Evolutionary conservation across 2,888 invertebrate species (phyloP).

Genomic region (Drosophila buzzatii): DNA sequence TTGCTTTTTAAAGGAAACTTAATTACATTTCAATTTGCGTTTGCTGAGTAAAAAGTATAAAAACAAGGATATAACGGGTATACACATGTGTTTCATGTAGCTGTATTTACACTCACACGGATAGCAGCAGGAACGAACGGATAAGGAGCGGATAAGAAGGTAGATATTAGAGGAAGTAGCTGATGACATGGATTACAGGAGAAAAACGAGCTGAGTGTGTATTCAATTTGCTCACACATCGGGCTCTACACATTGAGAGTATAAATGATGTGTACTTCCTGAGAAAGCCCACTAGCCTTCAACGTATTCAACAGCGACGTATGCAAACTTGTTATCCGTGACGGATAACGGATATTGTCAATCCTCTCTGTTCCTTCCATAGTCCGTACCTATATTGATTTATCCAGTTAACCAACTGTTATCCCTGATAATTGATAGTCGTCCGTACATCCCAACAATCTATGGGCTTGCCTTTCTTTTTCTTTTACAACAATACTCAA

Average conservation of each 20-base stretch:
- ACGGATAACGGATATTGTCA: not conserved
- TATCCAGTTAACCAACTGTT: not conserved
- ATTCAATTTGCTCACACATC: not conserved
- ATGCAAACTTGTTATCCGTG: not conserved
- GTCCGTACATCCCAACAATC: not conserved
- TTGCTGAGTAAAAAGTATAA: constrained; percentile 18
- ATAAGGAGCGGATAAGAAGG: not conserved
- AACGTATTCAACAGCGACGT: not conserved
- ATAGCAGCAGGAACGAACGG: not conserved
- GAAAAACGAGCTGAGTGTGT: not conserved
- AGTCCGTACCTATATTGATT: no score
- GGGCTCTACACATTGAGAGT: not conserved
- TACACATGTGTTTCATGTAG: not conserved
- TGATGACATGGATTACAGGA: not conserved
- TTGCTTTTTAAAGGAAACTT: constrained; percentile 55
- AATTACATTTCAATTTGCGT: constrained; percentile 78
- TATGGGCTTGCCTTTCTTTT: no score
- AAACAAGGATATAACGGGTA: constrained; percentile 1
- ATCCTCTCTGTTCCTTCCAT: not conserved
- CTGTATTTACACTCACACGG: not conserved
- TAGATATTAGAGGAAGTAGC: no score
- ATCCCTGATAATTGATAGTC: not conserved
- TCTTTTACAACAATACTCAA: no score
- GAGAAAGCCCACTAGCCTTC: not conserved
- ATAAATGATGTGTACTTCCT: not conserved